phyloP scores from a whole-genome alignment of 2,888 invertebrate genomes.

The Taphrorychus bicolor region DNA sequence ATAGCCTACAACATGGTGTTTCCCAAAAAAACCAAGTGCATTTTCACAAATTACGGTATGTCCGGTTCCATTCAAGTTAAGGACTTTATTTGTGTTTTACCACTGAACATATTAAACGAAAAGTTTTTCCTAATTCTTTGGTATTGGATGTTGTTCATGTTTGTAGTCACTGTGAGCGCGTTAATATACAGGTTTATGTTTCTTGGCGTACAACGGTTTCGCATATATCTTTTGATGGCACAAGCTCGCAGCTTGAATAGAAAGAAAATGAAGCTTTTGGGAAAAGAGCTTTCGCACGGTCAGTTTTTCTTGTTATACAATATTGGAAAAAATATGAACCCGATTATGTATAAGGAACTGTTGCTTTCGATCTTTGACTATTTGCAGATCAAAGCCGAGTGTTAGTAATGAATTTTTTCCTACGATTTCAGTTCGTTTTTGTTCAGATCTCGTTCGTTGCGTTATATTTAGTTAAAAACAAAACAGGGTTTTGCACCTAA shows the following conservation, averaged over 20 bases:
- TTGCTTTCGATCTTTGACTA: conserved; percentile 16
- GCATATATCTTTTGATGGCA: conserved; percentile 68
- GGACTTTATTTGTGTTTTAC: conserved; percentile 76
- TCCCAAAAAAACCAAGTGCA: conserved; percentile 74
- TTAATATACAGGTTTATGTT: conserved; percentile 71
- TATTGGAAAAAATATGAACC: conserved; percentile 78
- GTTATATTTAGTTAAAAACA: not conserved
- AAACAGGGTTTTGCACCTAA: too few relatives aligned
- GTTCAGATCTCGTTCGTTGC: not conserved
- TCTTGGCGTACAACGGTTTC: conserved; percentile 65
- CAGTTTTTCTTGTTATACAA: conserved; percentile 83
- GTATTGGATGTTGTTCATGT: conserved; percentile 75
- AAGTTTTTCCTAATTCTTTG: conserved; percentile 78
- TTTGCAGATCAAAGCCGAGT: not conserved
- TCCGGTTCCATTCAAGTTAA: conserved; percentile 65
- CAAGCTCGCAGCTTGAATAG: conserved; percentile 66
- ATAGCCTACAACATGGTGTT: conserved; percentile 72
- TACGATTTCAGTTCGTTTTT: not conserved
- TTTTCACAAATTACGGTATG: conserved; percentile 66
- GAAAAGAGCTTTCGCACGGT: conserved; percentile 66
- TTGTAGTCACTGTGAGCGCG: conserved; percentile 67
- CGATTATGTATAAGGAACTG: conserved; percentile 71
- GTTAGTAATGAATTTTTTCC: not conserved
- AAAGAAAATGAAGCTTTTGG: conserved; percentile 62
- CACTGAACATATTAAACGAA: conserved; percentile 80